These are phyloP conservation scores for Gymnocephalus cernua DNA, from an alignment of 2,113 vertebrate species.

Conservation along the genomic window DNA sequence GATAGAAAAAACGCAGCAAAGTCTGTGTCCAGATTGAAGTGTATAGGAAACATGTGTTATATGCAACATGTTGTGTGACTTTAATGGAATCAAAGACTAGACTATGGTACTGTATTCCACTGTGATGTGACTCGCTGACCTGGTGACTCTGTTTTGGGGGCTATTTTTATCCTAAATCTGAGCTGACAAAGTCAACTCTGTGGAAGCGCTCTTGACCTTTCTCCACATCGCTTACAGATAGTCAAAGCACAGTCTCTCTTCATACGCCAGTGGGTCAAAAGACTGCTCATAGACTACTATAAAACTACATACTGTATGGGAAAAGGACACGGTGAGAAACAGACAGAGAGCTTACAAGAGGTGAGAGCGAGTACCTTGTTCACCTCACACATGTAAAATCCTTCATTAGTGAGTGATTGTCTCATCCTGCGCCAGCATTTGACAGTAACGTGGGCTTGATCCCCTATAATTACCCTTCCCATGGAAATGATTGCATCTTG, in stretches of 20 bases:
- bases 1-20: constrained; percentile 12
- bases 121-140: background rate
- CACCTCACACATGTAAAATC: constrained; percentile 81
- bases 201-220: background rate
- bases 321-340: constrained; percentile 1
- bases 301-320: background rate
- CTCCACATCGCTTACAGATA: background rate
- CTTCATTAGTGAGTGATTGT: constrained; percentile 83
- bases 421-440: constrained; percentile 72
- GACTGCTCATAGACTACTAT: background rate
- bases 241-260: constrained; percentile 4
- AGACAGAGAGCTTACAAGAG: constrained; percentile 25
- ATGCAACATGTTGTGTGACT: no score
- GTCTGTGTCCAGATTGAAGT: no score
- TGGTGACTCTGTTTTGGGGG: background rate
- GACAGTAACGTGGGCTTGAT: constrained; percentile 76
- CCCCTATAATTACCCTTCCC: constrained; percentile 82
- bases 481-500: constrained; percentile 83
- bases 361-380: constrained; percentile 61
- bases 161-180: background rate
- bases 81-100: no score
- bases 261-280: background rate
- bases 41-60: no score
- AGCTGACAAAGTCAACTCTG: background rate
- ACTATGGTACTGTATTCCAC: no score